Evolutionary conservation across 1,140 invertebrate species (phyloP).

Genomic region (Aplysia californica): DNA sequence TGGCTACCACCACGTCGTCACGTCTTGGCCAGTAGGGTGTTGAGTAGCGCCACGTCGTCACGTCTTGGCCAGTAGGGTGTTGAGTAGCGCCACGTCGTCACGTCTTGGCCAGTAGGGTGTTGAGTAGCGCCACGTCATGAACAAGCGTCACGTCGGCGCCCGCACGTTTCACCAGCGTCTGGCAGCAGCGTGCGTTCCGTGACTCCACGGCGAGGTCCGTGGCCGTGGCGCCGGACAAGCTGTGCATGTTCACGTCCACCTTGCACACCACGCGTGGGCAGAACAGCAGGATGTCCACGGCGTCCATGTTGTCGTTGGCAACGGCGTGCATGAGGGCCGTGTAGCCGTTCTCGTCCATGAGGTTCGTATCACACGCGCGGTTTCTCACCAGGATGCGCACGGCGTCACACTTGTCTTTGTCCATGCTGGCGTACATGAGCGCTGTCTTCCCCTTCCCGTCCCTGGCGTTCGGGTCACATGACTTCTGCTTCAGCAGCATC

Average conservation of each 20-base stretch:
- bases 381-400: slow-evolving; percentile 81
- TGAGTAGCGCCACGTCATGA: neutral
- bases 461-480: slow-evolving; percentile 88
- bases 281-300: slow-evolving; percentile 26
- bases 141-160: slow-evolving; percentile 27
- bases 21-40: too few relatives aligned
- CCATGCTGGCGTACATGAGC: slow-evolving; percentile 91
- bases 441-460: slow-evolving; percentile 91
- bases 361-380: slow-evolving; percentile 82
- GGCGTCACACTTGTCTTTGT: slow-evolving; percentile 82
- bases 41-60: too few relatives aligned
- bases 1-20: too few relatives aligned
- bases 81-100: neutral
- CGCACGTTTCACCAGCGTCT: slow-evolving; percentile 32
- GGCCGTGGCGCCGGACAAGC: slow-evolving; percentile 24
- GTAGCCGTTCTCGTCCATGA: slow-evolving; percentile 77
- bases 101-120: neutral
- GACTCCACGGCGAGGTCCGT: slow-evolving; percentile 37
- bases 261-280: slow-evolving; percentile 7
- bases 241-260: slow-evolving; percentile 31
- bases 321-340: slow-evolving; percentile 42
- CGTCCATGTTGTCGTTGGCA: slow-evolving; percentile 21
- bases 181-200: slow-evolving; percentile 30
- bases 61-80: neutral
- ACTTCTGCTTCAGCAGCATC: slow-evolving; percentile 67